Conservation (phyloP, 2,797 vertebrate genomes). For the Anniella stebbinsi region DNA sequence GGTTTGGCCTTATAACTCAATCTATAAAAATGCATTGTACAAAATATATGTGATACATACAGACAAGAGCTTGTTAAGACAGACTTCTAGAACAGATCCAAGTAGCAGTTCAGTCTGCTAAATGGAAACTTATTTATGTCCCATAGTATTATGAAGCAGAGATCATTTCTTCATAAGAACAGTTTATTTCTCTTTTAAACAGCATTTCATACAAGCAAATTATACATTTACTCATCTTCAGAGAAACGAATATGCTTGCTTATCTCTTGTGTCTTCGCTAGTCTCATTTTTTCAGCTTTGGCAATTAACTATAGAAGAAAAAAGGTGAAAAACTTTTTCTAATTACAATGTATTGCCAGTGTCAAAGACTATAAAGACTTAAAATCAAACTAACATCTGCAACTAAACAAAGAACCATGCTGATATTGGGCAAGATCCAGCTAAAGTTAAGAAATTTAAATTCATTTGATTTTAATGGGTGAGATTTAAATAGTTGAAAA, state of each 20-base stretch:
- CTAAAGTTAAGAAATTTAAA: not conserved
- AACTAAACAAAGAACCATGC: not conserved
- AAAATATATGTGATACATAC: conserved; percentile 54
- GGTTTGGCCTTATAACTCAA: conserved; percentile 37
- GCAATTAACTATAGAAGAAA: conserved; percentile 86
- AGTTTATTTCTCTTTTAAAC: conserved; percentile 21
- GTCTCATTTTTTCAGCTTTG: conserved; percentile 95
- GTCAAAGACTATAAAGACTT: not conserved
- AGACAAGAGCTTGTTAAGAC: conserved; percentile 37
- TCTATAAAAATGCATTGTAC: conserved; percentile 68
- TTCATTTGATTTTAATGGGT: not conserved
- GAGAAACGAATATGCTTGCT: conserved; percentile 91
- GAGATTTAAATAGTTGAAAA: not conserved
- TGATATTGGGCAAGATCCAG: not conserved
- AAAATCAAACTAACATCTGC: not conserved
- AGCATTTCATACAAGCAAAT: conserved; percentile 18
- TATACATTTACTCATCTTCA: conserved; percentile 82
- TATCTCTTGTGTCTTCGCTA: conserved; percentile 88
- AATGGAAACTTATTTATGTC: conserved; percentile 47
- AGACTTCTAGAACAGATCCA: conserved; percentile 56
- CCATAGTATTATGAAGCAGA: conserved; percentile 34
- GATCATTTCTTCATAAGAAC: not conserved
- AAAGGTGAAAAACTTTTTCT: not conserved
- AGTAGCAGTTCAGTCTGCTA: conserved; percentile 59
- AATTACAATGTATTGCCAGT: not conserved